Percentiles rank a stretch among this genome's conserved stretches.
Evolutionary conservation across 2,797 vertebrate genomes (phyloP).

Genomic region (Intellagama lesueurii): DNA sequence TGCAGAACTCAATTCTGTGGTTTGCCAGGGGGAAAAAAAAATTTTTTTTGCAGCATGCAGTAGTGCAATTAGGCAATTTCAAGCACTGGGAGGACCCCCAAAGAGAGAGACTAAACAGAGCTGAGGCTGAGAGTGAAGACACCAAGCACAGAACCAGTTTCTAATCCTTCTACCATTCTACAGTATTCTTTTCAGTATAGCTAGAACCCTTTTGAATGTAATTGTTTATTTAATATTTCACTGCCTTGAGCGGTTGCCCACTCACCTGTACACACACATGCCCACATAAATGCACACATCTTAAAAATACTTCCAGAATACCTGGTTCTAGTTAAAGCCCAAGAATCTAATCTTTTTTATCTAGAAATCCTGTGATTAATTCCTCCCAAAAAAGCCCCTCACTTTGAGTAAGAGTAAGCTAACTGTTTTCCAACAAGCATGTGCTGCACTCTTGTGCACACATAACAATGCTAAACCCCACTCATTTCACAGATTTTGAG

Average conservation of each 20-base stretch:
- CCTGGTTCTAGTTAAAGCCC: neutral
- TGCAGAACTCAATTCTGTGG: neutral
- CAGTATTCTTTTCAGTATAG: neutral
- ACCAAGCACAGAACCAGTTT: too few relatives aligned
- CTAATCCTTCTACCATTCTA: neutral
- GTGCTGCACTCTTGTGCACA: neutral
- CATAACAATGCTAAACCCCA: neutral
- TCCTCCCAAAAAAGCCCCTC: neutral
- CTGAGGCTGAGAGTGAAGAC: neutral
- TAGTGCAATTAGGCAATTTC: too few relatives aligned
- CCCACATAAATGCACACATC: neutral
- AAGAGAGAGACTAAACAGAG: neutral
- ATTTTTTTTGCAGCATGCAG: too few relatives aligned
- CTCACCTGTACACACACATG: neutral
- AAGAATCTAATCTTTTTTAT: neutral
- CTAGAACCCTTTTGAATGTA: neutral
- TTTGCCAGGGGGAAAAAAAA: too few relatives aligned
- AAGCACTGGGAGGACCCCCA: too few relatives aligned
- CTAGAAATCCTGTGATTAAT: neutral
- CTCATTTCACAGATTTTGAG: neutral
- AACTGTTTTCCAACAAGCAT: too few relatives aligned
- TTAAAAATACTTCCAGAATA: neutral
- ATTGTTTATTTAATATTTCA: neutral
- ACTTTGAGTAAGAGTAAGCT: neutral
- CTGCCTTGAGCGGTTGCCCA: neutral